Evolutionary conservation across 2,888 invertebrate genomes (phyloP), one percentile per base, ranked within the genome.

Genomic region (Muscina levida): DNA sequence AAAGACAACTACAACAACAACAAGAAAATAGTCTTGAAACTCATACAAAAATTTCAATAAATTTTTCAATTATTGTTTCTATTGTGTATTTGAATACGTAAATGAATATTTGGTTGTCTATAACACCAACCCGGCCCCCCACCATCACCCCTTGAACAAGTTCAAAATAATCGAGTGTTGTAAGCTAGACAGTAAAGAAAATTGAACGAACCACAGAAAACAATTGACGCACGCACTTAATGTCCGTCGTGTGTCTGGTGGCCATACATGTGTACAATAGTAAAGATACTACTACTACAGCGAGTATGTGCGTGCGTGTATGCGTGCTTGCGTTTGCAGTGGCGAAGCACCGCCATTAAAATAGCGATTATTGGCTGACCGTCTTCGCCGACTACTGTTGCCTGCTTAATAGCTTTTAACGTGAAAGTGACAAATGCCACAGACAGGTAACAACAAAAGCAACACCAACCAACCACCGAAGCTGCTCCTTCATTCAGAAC

Each of bases 371-470:
- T 8, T 31, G 31, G 31, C 8, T 19, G 17, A 1, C 19, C 48
- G 17, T 5, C 19, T 48, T 10, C 48, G 10, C 48, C 8, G 8
- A 1, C 1, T 1, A 8, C 22, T 8, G 37, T 22, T 67, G 48
- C 4, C 6, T 10, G 6, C 22, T 57, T 67, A 53, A 65, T 70
- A 72, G 72, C 53, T 77, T 77, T 84, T 84, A 84, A 86, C 84
- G 85, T 86, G 86, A 86, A 86, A 86, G 86, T 86, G 86, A 86
- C 86, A 82, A 81, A 82, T 78, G 68, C 71, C 78, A 70, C 67
- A 68, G 77, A 72, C 44, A 74, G 65, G 8, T 8, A 70, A 51
- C 48, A 71, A 66, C 66, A 75, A 73, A 66, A 72, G 56, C 67
- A 72, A 72, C 24, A 78, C 22, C 57, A 57, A 11, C 15, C 46